phyloP scores from a whole-genome alignment of 2,113 vertebrate species.

The Solea senegalensis region DNA sequence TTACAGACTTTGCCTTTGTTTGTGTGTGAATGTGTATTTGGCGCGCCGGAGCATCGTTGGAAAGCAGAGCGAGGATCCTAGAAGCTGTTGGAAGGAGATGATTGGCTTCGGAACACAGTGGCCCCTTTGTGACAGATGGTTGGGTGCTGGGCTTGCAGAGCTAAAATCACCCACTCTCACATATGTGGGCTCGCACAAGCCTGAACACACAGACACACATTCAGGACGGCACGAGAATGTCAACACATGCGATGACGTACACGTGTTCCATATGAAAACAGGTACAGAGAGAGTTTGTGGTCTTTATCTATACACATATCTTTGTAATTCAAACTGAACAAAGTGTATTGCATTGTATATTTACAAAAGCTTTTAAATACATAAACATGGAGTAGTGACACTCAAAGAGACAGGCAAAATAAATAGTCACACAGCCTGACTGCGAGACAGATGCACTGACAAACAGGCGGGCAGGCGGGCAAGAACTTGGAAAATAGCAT shows the following conservation, averaged over 20 bases:
- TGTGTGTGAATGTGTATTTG: conserved; percentile 72
- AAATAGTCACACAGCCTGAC: conserved; percentile 54
- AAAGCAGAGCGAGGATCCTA: conserved; percentile 79
- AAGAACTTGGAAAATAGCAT: conserved; percentile 65
- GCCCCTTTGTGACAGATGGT: conserved; percentile 84
- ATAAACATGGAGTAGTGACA: conserved; percentile 33
- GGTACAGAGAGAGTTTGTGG: background rate
- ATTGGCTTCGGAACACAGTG: conserved; percentile 80
- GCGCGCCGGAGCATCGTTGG: conserved; percentile 70
- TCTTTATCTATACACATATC: conserved; percentile 25
- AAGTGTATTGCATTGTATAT: conserved; percentile 18
- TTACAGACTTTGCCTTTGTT: conserved; percentile 72
- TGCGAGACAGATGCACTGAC: conserved; percentile 61
- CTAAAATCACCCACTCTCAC: conserved; percentile 72
- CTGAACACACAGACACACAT: conserved; percentile 13
- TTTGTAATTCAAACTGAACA: conserved; percentile 5
- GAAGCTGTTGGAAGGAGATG: conserved; percentile 82
- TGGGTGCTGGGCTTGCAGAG: conserved; percentile 76
- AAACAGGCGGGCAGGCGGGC: conserved; percentile 54
- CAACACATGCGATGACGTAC: conserved; percentile 32
- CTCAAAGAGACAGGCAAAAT: conserved; percentile 38
- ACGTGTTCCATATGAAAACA: conserved; percentile 26
- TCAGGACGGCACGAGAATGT: conserved; percentile 39
- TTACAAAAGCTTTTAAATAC: conserved; percentile 36
- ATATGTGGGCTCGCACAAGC: conserved; percentile 62